Evolutionary conservation across 2,113 vertebrate species (phyloP).

Genomic region (Syngnathus scovelli): DNA sequence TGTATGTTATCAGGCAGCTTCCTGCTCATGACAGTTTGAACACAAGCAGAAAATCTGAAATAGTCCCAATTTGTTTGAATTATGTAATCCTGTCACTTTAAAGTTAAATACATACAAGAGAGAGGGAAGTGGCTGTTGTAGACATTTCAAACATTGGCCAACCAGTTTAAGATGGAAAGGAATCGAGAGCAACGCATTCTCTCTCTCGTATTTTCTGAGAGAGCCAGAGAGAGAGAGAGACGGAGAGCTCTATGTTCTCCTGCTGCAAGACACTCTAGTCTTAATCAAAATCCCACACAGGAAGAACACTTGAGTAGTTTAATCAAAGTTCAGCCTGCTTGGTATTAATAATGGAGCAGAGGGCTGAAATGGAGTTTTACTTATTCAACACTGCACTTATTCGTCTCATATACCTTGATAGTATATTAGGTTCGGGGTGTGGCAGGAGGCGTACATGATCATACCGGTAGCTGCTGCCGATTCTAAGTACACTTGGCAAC

Average conservation of each 20-base stretch:
- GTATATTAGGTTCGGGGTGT: constrained; percentile 52
- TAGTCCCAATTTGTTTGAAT: constrained; percentile 6
- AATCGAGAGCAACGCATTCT: constrained; percentile 2
- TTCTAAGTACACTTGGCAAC: not conserved
- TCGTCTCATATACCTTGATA: constrained; percentile 66
- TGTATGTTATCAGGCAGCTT: not conserved
- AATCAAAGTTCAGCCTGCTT: constrained; percentile 74
- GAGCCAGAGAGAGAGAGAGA: constrained; percentile 26
- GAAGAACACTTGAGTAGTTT: constrained; percentile 72
- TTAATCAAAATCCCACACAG: constrained; percentile 75
- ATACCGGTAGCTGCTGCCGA: constrained; percentile 14
- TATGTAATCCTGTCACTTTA: constrained; percentile 33
- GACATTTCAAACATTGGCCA: not conserved
- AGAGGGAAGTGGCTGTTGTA: not conserved
- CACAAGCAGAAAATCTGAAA: too few relatives aligned
- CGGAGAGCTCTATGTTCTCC: constrained; percentile 43
- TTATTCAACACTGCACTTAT: constrained; percentile 73
- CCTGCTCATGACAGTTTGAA: not conserved
- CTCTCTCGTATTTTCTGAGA: not conserved
- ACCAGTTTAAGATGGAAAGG: not conserved
- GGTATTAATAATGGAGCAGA: constrained; percentile 77
- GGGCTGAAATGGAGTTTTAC: constrained; percentile 78
- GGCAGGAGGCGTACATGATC: constrained; percentile 8
- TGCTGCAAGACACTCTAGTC: constrained; percentile 54
- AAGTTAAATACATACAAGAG: constrained; percentile 13